Conservation (phyloP, 2,113 vertebrate species). For the Anoura caudifer region DNA sequence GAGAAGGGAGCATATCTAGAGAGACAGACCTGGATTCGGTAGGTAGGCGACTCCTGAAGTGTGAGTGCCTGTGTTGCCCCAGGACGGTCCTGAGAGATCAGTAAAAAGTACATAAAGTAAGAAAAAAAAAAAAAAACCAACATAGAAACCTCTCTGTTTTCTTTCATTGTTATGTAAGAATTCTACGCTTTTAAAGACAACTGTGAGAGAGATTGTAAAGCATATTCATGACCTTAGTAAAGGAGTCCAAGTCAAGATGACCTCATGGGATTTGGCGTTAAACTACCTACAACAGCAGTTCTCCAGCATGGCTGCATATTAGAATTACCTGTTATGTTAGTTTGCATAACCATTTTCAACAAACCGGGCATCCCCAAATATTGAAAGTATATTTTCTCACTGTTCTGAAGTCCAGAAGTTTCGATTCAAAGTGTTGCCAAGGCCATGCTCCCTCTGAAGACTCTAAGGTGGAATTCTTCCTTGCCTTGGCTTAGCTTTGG, state of each 20-base stretch:
- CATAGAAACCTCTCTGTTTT: neutral
- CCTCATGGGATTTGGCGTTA: neutral
- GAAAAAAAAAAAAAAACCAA: neutral
- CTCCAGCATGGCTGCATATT: neutral
- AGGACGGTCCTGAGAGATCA: neutral
- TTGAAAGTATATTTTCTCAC: neutral
- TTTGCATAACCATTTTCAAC: neutral
- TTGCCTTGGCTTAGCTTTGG: neutral
- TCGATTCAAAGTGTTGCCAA: neutral
- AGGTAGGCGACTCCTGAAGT: neutral
- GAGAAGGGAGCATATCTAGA: neutral
- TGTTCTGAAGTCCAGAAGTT: neutral
- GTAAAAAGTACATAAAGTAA: neutral
- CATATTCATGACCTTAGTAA: neutral
- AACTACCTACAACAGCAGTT: neutral
- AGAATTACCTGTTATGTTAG: neutral
- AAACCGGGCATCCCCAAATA: neutral
- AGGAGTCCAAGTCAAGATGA: neutral
- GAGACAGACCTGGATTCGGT: neutral
- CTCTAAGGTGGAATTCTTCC: neutral
- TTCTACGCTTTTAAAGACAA: neutral
- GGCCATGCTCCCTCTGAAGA: neutral
- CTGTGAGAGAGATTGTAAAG: neutral
- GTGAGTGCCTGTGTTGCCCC: neutral
- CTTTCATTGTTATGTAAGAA: neutral